Base-by-base conservation (phyloP, 2,888 invertebrate genomes). In the Pheosia gnoma region DNA sequence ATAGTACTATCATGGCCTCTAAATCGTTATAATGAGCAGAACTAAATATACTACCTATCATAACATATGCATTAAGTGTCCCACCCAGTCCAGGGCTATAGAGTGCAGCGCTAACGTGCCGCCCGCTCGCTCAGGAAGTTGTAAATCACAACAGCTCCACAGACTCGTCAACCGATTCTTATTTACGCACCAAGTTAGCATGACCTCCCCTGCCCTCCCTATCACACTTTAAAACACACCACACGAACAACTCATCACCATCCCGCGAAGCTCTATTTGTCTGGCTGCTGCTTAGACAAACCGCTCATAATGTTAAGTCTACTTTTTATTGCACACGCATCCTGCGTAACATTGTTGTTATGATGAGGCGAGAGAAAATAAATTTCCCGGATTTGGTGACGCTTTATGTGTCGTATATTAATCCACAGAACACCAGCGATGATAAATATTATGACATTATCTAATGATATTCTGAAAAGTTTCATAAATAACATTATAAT, bases 311-410 rank as follows among this genome's bases (percentile, higher is more conserved):
- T 83, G 69, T 87, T 84, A 84, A 84, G 83, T 85, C 81, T 83
- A 83, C 79, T 84, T 89, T 89, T 91, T 89, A 91, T 83, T 86
- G 77, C 85, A 66, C 74, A 71, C 76, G 74, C 89, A 89, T 93
- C 89, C 91, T 91, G 89, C 71, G 70, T 70, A 66, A 73, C 72
- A 70, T 71, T 69, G 73, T 77, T 79, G 80, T 80, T 78, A 56
- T 39, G 71, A 69, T 68, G 68, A 78, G 71, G 77, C 62, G 72
- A 61, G 73, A 67, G 70, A 75, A 81, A 78, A 81, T 75, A 80
- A 75, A 69, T 70, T 72, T 71, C 72, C 70, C 70, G 68, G 56
- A 54, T 67, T 56, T 59, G 43, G 57, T 65, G 47, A 56, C 58
- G 47, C 51, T 62, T 62, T 55, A 63, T 65, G 59, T 55, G 64